phyloP scores from a whole-genome alignment of 2,888 invertebrate genomes.

The Cataglyphis livida region DNA sequence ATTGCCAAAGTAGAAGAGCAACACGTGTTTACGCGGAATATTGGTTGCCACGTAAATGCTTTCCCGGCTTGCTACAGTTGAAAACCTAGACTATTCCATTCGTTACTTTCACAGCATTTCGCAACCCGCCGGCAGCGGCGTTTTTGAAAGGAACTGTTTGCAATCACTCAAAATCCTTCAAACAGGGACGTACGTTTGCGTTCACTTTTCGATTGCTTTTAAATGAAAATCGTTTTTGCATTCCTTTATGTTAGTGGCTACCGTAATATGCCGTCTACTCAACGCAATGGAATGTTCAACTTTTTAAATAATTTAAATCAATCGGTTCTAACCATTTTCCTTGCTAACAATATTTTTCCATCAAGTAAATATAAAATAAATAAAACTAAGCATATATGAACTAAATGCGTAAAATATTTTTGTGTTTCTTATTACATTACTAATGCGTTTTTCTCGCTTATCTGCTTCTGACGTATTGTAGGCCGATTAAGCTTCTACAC shows the following conservation, averaged over 20 bases:
- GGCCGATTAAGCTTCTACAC: neutral
- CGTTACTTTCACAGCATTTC: conserved; percentile 26
- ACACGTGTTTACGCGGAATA: conserved; percentile 55
- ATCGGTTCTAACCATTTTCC: neutral
- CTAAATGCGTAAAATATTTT: neutral
- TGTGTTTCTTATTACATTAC: neutral
- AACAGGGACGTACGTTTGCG: conserved; percentile 8
- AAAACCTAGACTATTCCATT: conserved; percentile 39
- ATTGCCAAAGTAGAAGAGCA: conserved; percentile 38
- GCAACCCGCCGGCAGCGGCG: neutral
- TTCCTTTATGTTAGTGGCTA: neutral
- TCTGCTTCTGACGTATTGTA: neutral
- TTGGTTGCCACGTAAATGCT: conserved; percentile 50
- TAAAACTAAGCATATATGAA: neutral
- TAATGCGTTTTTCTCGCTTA: neutral
- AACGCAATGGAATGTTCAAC: neutral
- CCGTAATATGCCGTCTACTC: conserved; percentile 6
- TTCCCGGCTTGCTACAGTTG: conserved; percentile 29
- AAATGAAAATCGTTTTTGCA: conserved; percentile 17
- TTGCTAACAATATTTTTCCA: neutral
- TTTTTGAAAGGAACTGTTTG: conserved; percentile 42
- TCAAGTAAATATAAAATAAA: neutral
- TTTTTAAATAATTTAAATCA: conserved; percentile 12
- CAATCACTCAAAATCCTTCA: conserved; percentile 47
- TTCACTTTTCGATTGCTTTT: conserved; percentile 29